A percentile compares a stretch with the other conserved stretches of the same genome.
These are phyloP conservation scores for Fulmarus glacialis DNA, from an alignment of 2,113 vertebrate species.

Conservation along the genomic window DNA sequence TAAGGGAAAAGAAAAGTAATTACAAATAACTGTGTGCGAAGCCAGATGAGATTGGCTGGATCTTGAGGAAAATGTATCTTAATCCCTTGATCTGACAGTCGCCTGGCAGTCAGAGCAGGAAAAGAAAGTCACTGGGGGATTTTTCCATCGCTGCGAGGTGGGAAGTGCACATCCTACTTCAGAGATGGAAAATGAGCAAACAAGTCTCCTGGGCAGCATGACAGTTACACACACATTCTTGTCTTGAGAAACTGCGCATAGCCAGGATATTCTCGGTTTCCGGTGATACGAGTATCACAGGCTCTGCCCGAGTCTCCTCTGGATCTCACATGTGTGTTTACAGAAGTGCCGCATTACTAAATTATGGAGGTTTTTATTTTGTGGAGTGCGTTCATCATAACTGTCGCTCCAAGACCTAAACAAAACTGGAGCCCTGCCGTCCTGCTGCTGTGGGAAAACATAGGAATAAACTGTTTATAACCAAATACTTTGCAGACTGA, in stretches of 20 bases:
- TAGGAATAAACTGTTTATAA: not conserved
- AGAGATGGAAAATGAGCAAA: constrained; percentile 8
- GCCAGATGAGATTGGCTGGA: constrained; percentile 17
- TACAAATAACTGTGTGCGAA: not conserved
- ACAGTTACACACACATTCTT: not conserved
- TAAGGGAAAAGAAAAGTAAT: constrained; percentile 10
- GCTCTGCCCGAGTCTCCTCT: not conserved
- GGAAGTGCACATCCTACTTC: constrained; percentile 27
- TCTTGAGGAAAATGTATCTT: constrained; percentile 42
- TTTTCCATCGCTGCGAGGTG: constrained; percentile 9
- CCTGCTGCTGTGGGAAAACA: not conserved
- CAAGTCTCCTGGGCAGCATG: not conserved
- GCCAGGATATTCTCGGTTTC: not conserved
- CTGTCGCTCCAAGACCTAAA: not conserved
- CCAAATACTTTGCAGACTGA: not conserved
- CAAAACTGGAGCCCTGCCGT: not conserved
- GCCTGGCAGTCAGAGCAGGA: constrained; percentile 33
- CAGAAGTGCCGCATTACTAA: not conserved
- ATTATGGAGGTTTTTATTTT: not conserved
- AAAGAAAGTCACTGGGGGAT: constrained; percentile 6
- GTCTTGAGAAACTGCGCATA: not conserved
- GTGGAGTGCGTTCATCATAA: not conserved
- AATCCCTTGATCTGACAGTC: not conserved
- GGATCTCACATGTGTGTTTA: not conserved
- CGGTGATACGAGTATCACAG: not conserved